Conservation (phyloP, 2,888 invertebrate genomes). For the Nomada fucata region DNA sequence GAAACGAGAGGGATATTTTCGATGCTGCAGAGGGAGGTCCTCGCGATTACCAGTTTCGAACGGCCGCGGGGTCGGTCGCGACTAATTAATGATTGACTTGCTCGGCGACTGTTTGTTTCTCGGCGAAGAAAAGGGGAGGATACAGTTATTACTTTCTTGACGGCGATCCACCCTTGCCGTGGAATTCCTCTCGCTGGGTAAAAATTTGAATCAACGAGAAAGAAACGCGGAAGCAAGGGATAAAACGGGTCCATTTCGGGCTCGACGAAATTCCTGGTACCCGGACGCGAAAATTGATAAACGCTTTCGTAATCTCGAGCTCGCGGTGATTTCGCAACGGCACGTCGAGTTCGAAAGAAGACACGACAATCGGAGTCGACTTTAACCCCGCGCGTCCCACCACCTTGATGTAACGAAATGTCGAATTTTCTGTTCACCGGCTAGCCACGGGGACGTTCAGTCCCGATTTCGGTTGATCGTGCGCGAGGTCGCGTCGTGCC, state of each 20-base stretch:
- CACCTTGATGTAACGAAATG: background rate
- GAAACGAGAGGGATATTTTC: background rate
- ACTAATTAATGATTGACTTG: background rate
- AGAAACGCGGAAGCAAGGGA: too few relatives aligned
- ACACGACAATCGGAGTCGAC: background rate
- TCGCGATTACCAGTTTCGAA: slow-evolving; percentile 24
- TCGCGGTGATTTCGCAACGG: background rate
- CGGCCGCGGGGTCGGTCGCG: slow-evolving; percentile 3
- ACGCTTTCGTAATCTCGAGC: background rate
- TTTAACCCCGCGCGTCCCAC: background rate
- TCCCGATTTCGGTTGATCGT: slow-evolving; percentile 32
- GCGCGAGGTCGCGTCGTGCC: slow-evolving; percentile 47
- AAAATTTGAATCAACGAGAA: too few relatives aligned
- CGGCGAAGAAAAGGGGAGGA: too few relatives aligned
- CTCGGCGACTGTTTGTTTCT: too few relatives aligned
- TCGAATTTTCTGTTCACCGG: background rate
- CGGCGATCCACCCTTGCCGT: too few relatives aligned
- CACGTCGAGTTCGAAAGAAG: background rate
- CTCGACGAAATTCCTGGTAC: background rate
- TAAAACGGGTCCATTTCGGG: too few relatives aligned
- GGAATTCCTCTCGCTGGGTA: too few relatives aligned
- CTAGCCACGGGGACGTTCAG: slow-evolving; percentile 1
- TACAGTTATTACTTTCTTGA: too few relatives aligned
- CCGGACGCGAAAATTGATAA: background rate
- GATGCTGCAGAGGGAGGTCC: slow-evolving; percentile 12